Percentiles rank a stretch among this genome's conserved stretches.
Conservation (phyloP, 2,888 invertebrate species). For the Psylliodes chrysocephalus region DNA sequence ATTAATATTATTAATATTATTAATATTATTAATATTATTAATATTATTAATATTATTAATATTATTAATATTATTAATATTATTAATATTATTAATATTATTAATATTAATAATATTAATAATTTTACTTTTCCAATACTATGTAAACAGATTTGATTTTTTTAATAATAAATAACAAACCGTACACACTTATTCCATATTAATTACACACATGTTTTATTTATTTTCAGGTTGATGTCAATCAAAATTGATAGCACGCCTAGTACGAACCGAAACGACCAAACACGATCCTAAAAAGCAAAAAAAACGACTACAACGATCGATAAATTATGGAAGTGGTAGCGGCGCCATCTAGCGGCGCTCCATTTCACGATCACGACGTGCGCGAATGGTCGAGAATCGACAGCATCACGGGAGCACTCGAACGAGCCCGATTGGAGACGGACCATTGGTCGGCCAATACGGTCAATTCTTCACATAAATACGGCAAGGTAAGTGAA, state of each 20-base stretch:
- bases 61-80: too few species aligned
- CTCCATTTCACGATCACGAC: conserved; percentile 67
- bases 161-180: too few species aligned
- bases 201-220: too few species aligned
- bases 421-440: conserved; percentile 67
- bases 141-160: too few species aligned
- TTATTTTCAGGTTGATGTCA: conserved; percentile 54
- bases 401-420: conserved; percentile 67
- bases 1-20: too few species aligned
- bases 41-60: too few species aligned
- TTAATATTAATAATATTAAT: too few species aligned
- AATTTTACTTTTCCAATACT: too few species aligned
- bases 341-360: conserved; percentile 58
- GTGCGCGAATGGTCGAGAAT: conserved; percentile 69
- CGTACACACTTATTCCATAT: too few species aligned
- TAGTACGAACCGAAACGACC: conserved; percentile 13
- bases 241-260: conserved; percentile 53
- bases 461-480: conserved; percentile 64
- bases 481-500: conserved; percentile 69
- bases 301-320: background rate
- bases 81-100: too few species aligned
- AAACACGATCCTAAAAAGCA: background rate
- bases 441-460: conserved; percentile 68
- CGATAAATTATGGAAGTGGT: conserved; percentile 61
- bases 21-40: too few species aligned